phyloP scores from a whole-genome alignment of 2,888 invertebrate species.

The Dryocosmus kuriphilus region DNA sequence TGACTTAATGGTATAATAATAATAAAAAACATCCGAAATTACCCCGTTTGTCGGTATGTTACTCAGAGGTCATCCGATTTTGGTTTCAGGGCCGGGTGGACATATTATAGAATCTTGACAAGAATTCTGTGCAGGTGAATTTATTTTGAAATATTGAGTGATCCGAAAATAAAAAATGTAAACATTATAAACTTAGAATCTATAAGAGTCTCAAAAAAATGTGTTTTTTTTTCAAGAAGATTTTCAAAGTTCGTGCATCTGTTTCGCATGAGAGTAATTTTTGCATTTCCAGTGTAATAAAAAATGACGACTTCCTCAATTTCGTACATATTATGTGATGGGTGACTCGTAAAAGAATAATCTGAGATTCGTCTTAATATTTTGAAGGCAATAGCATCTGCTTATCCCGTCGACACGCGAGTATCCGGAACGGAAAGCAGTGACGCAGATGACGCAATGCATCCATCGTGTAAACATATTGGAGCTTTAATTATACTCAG shows the following conservation, averaged over 20 bases:
- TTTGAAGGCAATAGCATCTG: constrained; percentile 33
- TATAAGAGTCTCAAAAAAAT: too few species aligned
- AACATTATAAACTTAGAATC: too few species aligned
- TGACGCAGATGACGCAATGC: constrained; percentile 36
- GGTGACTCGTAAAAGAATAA: not conserved
- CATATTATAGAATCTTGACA: too few species aligned
- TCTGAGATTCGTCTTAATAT: constrained; percentile 26
- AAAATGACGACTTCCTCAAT: not conserved
- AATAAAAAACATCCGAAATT: too few species aligned
- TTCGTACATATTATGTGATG: not conserved
- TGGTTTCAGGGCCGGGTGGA: too few species aligned
- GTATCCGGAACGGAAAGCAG: constrained; percentile 40
- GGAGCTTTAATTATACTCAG: constrained; percentile 31
- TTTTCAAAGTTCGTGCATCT: not conserved
- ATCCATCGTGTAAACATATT: constrained; percentile 40
- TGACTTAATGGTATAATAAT: too few species aligned
- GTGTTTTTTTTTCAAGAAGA: not conserved
- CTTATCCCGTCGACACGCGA: constrained; percentile 28
- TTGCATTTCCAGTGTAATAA: not conserved
- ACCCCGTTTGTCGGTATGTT: too few species aligned
- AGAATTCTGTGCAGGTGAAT: too few species aligned
- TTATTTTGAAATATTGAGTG: too few species aligned
- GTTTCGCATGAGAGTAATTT: not conserved
- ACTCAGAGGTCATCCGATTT: too few species aligned
- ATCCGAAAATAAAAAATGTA: too few species aligned